phyloP scores from a whole-genome alignment of 2,113 vertebrate genomes.

The Rhinopomastus cyanomelas region DNA sequence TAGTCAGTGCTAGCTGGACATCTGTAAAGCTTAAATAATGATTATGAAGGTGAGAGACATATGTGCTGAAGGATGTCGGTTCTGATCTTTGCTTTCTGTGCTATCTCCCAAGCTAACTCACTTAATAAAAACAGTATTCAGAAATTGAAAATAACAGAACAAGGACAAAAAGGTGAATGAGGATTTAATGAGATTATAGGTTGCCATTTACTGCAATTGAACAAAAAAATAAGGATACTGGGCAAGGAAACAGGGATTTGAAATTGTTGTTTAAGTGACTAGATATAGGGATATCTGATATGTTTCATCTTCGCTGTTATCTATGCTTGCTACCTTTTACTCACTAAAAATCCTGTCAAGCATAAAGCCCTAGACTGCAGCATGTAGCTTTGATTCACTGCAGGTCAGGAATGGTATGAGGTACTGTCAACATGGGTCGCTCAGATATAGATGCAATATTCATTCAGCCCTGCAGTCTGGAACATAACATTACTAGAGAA shows the following conservation, averaged over 20 bases:
- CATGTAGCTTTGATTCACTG: too few relatives aligned
- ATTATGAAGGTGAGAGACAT: background rate
- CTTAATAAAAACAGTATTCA: background rate
- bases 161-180: background rate
- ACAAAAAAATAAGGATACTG: background rate
- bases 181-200: background rate
- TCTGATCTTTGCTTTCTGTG: background rate
- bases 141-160: background rate
- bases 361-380: background rate
- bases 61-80: background rate
- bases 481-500: background rate
- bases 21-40: background rate
- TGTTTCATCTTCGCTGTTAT: rapidly evolving
- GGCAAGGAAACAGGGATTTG: rapidly evolving
- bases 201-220: background rate
- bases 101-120: background rate
- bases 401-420: background rate
- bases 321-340: background rate
- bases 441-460: background rate
- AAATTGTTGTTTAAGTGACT: background rate
- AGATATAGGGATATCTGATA: background rate
- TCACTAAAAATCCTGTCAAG: background rate
- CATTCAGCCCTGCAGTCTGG: rapidly evolving
- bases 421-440: background rate
- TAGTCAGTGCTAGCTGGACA: background rate